phyloP scores from a whole-genome alignment of 2,888 invertebrate genomes.

The Macropis europaea region DNA sequence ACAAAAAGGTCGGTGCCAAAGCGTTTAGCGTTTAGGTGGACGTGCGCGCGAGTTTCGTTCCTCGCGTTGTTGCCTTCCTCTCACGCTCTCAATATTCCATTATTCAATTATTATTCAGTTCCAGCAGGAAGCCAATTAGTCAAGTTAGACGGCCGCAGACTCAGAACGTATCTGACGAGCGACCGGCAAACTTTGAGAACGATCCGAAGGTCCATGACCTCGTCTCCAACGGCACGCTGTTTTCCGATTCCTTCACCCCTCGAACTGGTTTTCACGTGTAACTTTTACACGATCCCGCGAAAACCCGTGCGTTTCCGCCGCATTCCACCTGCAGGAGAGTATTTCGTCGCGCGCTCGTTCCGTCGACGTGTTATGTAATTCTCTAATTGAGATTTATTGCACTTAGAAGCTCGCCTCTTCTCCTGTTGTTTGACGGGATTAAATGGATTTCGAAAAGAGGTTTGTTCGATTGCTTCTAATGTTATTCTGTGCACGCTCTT shows the following conservation, averaged over 20 bases:
- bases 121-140: conserved; percentile 60
- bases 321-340: too few relatives aligned
- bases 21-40: conserved; percentile 20
- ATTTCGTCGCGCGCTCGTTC: neutral
- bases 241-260: conserved; percentile 16
- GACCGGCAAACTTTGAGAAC: conserved; percentile 42
- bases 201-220: conserved; percentile 43
- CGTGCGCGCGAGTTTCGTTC: conserved; percentile 36
- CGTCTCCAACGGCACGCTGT: conserved; percentile 17
- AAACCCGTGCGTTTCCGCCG: neutral
- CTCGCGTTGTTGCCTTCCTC: conserved; percentile 8
- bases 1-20: too few relatives aligned
- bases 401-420: neutral
- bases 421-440: neutral
- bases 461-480: too few relatives aligned
- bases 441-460: neutral
- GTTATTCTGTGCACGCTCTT: too few relatives aligned
- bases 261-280: neutral
- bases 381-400: conserved; percentile 3
- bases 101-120: conserved; percentile 64
- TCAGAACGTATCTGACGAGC: conserved; percentile 50
- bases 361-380: neutral
- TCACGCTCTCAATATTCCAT: conserved; percentile 54
- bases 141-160: conserved; percentile 54
- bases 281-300: neutral